A percentile compares a stretch with the other conserved stretches of the same genome.
Conservation (phyloP, 2,113 vertebrate species). For the Eurystomus gularis region DNA sequence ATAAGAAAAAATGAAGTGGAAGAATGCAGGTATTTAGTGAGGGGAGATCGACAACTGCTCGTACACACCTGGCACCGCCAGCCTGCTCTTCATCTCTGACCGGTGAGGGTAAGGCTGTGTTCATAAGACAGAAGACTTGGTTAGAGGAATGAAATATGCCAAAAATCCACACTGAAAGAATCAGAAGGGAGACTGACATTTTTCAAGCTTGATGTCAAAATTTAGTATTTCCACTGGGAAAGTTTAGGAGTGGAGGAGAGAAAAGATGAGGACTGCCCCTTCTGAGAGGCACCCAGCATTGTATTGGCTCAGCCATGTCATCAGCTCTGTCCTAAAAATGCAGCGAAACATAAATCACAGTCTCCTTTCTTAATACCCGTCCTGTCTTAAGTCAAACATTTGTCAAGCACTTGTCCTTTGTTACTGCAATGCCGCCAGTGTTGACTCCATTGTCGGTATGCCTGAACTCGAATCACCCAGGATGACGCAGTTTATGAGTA, state of each 20-base stretch:
- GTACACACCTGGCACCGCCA: background rate
- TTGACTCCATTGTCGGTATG: background rate
- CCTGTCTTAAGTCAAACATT: background rate
- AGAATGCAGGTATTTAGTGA: background rate
- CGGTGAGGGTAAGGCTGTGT: background rate
- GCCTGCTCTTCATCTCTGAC: background rate
- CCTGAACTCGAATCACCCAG: background rate
- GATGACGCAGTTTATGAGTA: background rate
- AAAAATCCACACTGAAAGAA: background rate
- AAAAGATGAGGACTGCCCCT: background rate
- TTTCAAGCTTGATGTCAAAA: background rate
- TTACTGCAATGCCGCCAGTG: background rate
- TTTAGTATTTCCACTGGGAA: background rate
- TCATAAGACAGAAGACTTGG: background rate
- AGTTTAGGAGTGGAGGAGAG: background rate
- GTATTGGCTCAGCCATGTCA: background rate
- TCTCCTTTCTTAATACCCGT: background rate
- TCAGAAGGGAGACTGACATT: background rate
- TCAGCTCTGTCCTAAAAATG: background rate
- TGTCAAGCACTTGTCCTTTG: background rate
- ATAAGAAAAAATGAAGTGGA: background rate
- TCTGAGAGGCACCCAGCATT: background rate
- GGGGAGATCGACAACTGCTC: background rate
- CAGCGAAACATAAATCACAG: background rate
- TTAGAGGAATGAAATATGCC: background rate